Percentiles rank a stretch among this genome's conserved stretches.
phyloP scores from a whole-genome alignment of 1,140 invertebrate genomes.

The Saxidomus purpurata region DNA sequence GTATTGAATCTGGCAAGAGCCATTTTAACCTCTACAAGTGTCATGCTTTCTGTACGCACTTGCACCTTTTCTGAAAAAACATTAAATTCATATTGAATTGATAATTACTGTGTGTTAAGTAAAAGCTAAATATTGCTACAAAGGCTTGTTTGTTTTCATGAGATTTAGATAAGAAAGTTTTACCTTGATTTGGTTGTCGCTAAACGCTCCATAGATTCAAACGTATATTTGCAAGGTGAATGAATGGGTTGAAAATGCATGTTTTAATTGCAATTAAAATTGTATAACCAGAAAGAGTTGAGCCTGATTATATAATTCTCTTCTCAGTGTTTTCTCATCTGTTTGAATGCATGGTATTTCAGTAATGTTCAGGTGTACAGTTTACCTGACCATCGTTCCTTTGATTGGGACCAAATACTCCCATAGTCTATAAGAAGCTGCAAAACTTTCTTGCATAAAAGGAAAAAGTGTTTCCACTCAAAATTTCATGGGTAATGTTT shows the following conservation, averaged over 20 bases:
- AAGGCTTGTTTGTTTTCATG: neutral
- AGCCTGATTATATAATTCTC: too few relatives aligned
- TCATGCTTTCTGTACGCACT: neutral
- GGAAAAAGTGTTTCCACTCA: too few relatives aligned
- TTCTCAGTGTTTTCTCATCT: too few relatives aligned
- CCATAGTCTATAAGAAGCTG: too few relatives aligned
- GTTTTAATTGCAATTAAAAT: neutral
- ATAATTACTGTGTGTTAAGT: neutral
- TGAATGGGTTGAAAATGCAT: neutral
- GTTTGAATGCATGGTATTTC: too few relatives aligned
- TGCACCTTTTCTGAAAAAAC: slow-evolving; percentile 23
- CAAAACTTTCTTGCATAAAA: too few relatives aligned
- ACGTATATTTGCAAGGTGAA: neutral
- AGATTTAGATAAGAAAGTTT: neutral
- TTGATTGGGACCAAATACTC: too few relatives aligned
- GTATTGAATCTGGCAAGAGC: neutral
- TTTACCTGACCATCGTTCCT: too few relatives aligned
- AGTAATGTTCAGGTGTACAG: too few relatives aligned
- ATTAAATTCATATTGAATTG: neutral
- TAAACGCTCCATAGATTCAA: too few relatives aligned
- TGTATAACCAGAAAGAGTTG: too few relatives aligned
- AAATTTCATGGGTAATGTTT: too few relatives aligned
- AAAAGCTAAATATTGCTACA: slow-evolving; percentile 1
- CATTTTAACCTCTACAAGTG: slow-evolving; percentile 3
- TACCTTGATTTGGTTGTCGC: neutral